phyloP scores from a whole-genome alignment of 1,140 invertebrate genomes.

The Drosophila paulistorum region DNA sequence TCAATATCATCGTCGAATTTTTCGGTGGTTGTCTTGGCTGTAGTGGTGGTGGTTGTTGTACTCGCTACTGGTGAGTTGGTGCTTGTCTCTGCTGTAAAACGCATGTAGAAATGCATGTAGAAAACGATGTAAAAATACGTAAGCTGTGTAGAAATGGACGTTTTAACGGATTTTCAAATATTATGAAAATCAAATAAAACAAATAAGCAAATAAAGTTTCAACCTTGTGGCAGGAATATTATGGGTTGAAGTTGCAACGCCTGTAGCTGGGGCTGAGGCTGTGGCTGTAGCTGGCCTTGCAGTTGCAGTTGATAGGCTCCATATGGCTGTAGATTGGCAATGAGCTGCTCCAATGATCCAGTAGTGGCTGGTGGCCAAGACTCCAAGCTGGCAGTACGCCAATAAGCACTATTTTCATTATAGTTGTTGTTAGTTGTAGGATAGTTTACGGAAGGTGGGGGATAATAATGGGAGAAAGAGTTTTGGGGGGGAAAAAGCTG shows the following conservation, averaged over 20 bases:
- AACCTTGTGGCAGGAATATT: constrained; percentile 9
- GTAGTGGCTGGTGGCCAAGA: constrained; percentile 57
- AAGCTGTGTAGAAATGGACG: neutral
- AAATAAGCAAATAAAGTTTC: neutral
- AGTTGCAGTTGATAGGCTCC: constrained; percentile 32
- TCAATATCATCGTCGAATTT: constrained; percentile 38
- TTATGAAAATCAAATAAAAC: neutral
- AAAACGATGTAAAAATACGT: constrained; percentile 9
- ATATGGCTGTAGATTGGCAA: constrained; percentile 30
- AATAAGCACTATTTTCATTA: constrained; percentile 48
- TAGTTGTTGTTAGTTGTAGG: constrained; percentile 25
- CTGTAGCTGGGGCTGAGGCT: neutral
- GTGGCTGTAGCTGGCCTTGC: neutral
- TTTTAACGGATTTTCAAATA: neutral
- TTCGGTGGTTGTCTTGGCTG: constrained; percentile 40
- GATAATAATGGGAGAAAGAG: constrained; percentile 33
- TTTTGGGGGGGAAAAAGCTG: constrained; percentile 30
- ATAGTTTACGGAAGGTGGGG: constrained; percentile 16
- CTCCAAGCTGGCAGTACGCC: constrained; percentile 70
- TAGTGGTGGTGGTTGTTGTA: constrained; percentile 12
- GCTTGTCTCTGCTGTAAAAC: constrained; percentile 39
- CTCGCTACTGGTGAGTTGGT: constrained; percentile 37
- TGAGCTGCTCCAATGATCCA: constrained; percentile 23
- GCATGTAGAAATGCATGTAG: constrained; percentile 16
- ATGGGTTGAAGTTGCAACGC: neutral